Conservation (phyloP, 2,888 invertebrate species). For the Allophyes oxyacanthae region DNA sequence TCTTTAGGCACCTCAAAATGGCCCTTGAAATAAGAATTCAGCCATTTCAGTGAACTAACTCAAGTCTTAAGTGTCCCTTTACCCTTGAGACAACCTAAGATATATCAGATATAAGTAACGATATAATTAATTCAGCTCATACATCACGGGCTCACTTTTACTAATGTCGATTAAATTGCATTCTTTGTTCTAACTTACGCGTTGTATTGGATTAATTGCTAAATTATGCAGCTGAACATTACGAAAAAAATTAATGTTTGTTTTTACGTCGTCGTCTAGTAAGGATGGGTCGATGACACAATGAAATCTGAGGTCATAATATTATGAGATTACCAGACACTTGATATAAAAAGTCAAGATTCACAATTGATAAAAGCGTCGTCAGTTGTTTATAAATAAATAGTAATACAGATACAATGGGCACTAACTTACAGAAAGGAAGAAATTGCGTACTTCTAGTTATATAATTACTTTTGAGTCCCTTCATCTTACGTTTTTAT, state of each 20-base stretch:
- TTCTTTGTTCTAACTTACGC: slow-evolving; percentile 24
- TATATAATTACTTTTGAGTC: too few relatives aligned
- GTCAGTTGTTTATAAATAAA: too few relatives aligned
- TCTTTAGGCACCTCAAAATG: slow-evolving; percentile 19
- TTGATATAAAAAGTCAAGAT: too few relatives aligned
- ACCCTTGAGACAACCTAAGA: slow-evolving; percentile 57
- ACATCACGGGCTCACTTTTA: slow-evolving; percentile 17
- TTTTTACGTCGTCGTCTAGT: background rate
- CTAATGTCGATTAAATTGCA: slow-evolving; percentile 34
- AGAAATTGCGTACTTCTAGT: too few relatives aligned
- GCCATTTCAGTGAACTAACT: slow-evolving; percentile 21
- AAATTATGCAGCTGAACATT: slow-evolving; percentile 27
- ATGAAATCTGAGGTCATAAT: background rate
- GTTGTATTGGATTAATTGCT: slow-evolving; percentile 12
- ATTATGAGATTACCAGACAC: too few relatives aligned
- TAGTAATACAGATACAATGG: too few relatives aligned
- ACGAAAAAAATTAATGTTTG: background rate
- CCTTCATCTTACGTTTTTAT: too few relatives aligned
- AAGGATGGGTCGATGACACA: background rate
- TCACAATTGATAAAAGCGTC: too few relatives aligned
- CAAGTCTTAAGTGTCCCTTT: slow-evolving; percentile 15
- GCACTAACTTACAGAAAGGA: too few relatives aligned
- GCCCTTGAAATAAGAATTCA: slow-evolving; percentile 28
- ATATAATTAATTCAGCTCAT: slow-evolving; percentile 35
- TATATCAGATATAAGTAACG: slow-evolving; percentile 3